Evolutionary conservation across 2,113 vertebrate genomes (phyloP).

Genomic region (Gambusia affinis): DNA sequence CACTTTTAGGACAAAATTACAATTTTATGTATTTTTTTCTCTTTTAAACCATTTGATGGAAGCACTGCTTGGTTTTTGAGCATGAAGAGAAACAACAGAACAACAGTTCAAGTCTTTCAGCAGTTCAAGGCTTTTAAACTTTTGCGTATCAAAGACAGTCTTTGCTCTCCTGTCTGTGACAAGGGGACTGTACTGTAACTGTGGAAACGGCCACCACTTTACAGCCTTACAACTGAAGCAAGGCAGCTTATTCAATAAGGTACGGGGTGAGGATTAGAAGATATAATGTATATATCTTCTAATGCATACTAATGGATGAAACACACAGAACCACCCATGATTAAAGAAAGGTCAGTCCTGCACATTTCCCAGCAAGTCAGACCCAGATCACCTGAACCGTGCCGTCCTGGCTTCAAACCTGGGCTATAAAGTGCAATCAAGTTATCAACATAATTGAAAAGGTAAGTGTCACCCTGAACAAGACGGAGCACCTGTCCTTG

Average conservation of each 20-base stretch:
- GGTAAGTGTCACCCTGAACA: constrained; percentile 48
- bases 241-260: constrained; percentile 16
- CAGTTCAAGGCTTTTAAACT: constrained; percentile 32
- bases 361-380: constrained; percentile 17
- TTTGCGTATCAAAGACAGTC: constrained; percentile 28
- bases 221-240: constrained; percentile 1
- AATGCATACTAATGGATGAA: neutral
- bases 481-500: constrained; percentile 66
- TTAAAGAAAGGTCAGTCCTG: constrained; percentile 20
- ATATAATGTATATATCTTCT: neutral
- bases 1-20: neutral
- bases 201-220: constrained; percentile 27
- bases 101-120: constrained; percentile 28
- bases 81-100: constrained; percentile 19
- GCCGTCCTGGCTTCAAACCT: neutral
- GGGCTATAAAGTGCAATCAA: constrained; percentile 44
- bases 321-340: constrained; percentile 15
- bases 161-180: constrained; percentile 32
- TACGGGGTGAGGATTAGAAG: neutral
- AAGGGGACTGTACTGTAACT: constrained; percentile 22
- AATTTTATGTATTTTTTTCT: constrained; percentile 1
- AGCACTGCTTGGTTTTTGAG: constrained; percentile 6
- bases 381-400: constrained; percentile 25
- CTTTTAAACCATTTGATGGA: neutral
- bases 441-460: constrained; percentile 59